Base-by-base conservation (phyloP, 2,888 invertebrate genomes). In the Cybosia mesomella region DNA sequence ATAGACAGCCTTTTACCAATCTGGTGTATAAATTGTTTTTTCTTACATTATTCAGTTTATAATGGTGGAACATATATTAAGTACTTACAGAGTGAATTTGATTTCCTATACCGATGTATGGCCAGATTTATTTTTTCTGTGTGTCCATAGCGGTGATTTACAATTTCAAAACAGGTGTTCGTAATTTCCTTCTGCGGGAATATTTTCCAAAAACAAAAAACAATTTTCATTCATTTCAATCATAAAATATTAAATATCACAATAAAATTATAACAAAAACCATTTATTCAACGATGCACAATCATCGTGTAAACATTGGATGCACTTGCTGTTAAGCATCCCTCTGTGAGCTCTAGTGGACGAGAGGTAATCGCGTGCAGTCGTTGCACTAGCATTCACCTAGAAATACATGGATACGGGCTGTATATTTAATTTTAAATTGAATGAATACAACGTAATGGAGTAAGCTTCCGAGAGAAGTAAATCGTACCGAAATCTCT, bases 261-360 rank as follows among this genome's bases (percentile, higher is more conserved):
- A 43, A 43, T 18, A 43, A 43, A 43, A 43, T 43, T 18, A 8
- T 49, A 73, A 75, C 68, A 77, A 77, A 79, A 79, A 70, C 76
- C 72, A 79, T 49, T 80, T 71, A 80, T 74, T 74, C 86, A 88
- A 75, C 85, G 85, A 83, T 85, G 85, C 83, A 84, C 75, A 74
- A 87, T 89, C 90, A 90, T 91, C 90, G 84, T 83, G 87, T 89
- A 87, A 88, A 86, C 83, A 62, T 85, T 83, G 80, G 80, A 84
- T 81, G 81, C 83, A 81, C 18, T 80, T 77, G 78, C 76, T 71
- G 76, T 77, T 72, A 72, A 71, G 73, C 71, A 60, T 68, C 58
- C 61, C 70, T 60, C 64, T 70, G 74, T 74, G 75, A 79, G 62
- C 67, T 57, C 49, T 62, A 62, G 72, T 71, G 74, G 76, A 77